These are phyloP conservation scores for Eilema depressum DNA, from an alignment of 2,888 invertebrate genomes.

Conservation along the genomic window DNA sequence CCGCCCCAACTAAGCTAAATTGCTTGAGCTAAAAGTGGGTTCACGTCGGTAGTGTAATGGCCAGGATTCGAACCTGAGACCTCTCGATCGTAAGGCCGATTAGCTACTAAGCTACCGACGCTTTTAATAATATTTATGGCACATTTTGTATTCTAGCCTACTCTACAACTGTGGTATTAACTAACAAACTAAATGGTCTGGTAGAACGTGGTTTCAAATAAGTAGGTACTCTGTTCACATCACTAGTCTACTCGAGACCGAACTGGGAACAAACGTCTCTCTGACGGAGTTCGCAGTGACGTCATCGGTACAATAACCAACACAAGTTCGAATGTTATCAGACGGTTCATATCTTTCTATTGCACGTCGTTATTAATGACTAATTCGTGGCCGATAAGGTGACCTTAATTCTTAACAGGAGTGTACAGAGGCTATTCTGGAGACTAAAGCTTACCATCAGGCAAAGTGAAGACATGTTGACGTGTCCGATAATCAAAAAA, in stretches of 20 bases:
- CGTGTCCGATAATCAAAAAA: neutral
- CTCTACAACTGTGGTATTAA: neutral
- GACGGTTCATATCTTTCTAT: neutral
- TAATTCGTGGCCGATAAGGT: neutral
- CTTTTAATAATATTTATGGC: no score
- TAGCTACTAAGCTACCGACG: no score
- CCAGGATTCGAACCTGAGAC: no score
- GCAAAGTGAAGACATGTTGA: neutral
- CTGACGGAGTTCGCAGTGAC: neutral
- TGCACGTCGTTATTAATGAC: neutral
- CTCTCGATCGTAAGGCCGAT: no score
- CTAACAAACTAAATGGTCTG: neutral
- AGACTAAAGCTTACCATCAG: neutral
- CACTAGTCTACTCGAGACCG: neutral
- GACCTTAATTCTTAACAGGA: neutral
- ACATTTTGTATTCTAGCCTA: neutral
- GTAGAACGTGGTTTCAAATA: neutral
- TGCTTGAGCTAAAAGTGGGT: no score
- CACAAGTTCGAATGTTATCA: conserved; percentile 2
- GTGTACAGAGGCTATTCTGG: neutral
- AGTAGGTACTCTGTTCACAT: neutral
- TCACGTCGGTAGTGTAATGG: no score
- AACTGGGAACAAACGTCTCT: neutral
- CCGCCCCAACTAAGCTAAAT: no score
- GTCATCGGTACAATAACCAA: neutral